phyloP scores from a whole-genome alignment of 2,888 invertebrate species.

The Amphipoea oculea region DNA sequence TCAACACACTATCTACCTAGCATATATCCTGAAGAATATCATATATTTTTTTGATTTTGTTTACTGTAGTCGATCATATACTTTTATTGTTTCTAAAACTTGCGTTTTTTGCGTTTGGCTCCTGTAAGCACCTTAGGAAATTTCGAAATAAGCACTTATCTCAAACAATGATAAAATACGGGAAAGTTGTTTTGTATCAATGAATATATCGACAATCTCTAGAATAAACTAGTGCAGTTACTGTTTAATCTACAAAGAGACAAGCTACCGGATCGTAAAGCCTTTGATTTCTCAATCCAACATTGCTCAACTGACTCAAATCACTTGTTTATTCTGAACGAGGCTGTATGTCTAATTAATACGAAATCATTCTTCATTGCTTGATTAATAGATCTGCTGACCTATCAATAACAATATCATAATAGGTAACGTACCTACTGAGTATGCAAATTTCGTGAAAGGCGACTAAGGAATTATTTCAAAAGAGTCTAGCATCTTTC shows the following conservation, averaged over 20 bases:
- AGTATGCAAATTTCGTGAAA: neutral
- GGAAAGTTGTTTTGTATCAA: neutral
- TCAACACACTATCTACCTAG: too few relatives aligned
- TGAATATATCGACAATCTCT: slow-evolving; percentile 9
- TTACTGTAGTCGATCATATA: too few relatives aligned
- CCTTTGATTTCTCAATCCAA: slow-evolving; percentile 33
- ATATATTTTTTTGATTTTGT: too few relatives aligned
- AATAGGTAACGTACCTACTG: neutral
- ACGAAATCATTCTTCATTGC: neutral
- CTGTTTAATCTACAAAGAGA: neutral
- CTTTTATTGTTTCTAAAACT: too few relatives aligned
- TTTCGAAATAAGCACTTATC: neutral
- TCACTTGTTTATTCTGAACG: slow-evolving; percentile 12
- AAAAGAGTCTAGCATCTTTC: too few relatives aligned
- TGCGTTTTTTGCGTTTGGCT: too few relatives aligned
- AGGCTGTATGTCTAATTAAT: neutral
- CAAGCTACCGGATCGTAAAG: neutral
- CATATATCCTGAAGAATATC: too few relatives aligned
- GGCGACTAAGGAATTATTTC: too few relatives aligned
- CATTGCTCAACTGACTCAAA: slow-evolving; percentile 17
- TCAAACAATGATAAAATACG: neutral
- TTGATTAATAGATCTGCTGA: neutral
- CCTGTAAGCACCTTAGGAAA: too few relatives aligned
- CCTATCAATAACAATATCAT: neutral
- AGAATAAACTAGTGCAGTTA: neutral